A percentile compares a stretch with the other conserved stretches of the same genome.
phyloP scores from a whole-genome alignment of 1,140 invertebrate genomes.

The Papilio xuthus region DNA sequence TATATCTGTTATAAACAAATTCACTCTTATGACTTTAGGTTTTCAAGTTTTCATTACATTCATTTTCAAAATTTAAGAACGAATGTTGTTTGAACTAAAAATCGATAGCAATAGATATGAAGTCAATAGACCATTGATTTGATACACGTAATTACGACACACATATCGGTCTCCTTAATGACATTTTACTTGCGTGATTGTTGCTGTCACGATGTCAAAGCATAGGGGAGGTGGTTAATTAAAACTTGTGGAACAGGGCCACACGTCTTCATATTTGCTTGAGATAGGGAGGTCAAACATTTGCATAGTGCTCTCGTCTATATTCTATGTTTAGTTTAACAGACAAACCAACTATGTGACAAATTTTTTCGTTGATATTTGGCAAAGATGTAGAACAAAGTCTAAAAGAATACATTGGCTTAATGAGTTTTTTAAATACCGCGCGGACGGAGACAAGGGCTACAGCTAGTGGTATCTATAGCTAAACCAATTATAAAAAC shows the following conservation, averaged over 20 bases:
- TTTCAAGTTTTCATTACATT: too few relatives aligned
- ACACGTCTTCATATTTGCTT: constrained; percentile 39
- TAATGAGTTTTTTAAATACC: too few relatives aligned
- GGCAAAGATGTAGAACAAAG: too few relatives aligned
- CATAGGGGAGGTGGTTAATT: constrained; percentile 60
- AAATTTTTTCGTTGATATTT: too few relatives aligned
- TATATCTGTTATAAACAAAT: too few relatives aligned
- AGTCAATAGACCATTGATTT: constrained; percentile 40
- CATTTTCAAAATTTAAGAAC: background rate
- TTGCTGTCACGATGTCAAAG: constrained; percentile 68
- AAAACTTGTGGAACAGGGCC: constrained; percentile 54
- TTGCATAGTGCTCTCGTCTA: constrained; percentile 33
- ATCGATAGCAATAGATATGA: constrained; percentile 31
- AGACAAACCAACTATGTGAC: background rate
- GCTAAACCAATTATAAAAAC: constrained; percentile 13
- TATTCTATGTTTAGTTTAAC: background rate
- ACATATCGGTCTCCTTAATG: constrained; percentile 73
- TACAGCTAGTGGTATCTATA: background rate
- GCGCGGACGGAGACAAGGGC: too few relatives aligned
- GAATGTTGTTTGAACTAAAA: background rate
- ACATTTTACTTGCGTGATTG: constrained; percentile 77
- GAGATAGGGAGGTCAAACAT: constrained; percentile 37
- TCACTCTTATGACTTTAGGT: background rate
- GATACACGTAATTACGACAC: constrained; percentile 55
- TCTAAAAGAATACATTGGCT: too few relatives aligned